phyloP scores from a whole-genome alignment of 2,797 vertebrate genomes.

The Onychomys arenicola region DNA sequence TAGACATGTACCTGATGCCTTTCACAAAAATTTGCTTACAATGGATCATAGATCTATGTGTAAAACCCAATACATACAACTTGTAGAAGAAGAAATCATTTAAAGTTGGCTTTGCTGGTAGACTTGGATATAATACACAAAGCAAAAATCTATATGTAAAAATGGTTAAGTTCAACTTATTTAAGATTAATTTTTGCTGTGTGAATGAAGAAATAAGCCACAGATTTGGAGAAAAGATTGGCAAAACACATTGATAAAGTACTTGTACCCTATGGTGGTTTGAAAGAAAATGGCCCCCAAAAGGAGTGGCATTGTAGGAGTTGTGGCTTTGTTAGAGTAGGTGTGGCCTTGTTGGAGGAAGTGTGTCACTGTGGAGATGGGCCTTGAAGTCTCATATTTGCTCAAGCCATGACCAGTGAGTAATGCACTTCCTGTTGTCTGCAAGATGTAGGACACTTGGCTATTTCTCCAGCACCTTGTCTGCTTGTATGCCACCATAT shows the following conservation, averaged over 20 bases:
- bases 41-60: neutral
- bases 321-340: too few species aligned
- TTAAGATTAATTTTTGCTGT: neutral
- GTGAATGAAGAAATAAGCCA: neutral
- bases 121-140: neutral
- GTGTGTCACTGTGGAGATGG: too few species aligned
- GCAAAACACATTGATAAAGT: neutral
- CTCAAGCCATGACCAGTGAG: too few species aligned
- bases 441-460: too few species aligned
- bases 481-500: too few species aligned
- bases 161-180: neutral
- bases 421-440: too few species aligned
- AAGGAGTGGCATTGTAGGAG: too few species aligned
- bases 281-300: too few species aligned
- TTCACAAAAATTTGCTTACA: neutral
- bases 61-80: neutral
- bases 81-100: neutral
- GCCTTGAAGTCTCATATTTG: too few species aligned
- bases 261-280: too few species aligned
- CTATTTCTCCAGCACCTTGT: too few species aligned
- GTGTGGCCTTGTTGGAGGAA: too few species aligned
- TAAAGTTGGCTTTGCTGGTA: neutral
- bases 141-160: neutral
- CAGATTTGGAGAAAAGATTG: neutral
- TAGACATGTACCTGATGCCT: neutral